A percentile compares a stretch with the other conserved stretches of the same genome.
phyloP scores from a whole-genome alignment of 2,113 vertebrate genomes.

The Cryptoleucopteryx plumbea region DNA sequence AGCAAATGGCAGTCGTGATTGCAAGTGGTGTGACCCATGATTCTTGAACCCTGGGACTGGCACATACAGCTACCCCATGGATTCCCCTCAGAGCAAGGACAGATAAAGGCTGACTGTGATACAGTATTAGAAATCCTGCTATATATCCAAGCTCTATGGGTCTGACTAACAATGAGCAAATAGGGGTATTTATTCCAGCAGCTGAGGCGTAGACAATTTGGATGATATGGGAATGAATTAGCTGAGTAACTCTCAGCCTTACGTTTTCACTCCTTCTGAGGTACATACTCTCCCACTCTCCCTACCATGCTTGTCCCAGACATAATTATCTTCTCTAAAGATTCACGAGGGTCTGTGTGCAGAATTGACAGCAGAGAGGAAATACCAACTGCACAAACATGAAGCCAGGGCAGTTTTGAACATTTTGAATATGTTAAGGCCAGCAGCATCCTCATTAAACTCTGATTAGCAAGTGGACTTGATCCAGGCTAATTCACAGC shows the following conservation, averaged over 20 bases:
- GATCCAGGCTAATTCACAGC: slow-evolving; percentile 72
- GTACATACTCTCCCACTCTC: background rate
- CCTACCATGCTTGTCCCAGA: slow-evolving; percentile 30
- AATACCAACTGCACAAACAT: slow-evolving; percentile 55
- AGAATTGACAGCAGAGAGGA: slow-evolving; percentile 52
- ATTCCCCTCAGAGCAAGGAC: background rate
- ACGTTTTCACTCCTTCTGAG: background rate
- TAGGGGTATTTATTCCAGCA: background rate
- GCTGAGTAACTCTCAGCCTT: slow-evolving; percentile 13
- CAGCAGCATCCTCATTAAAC: slow-evolving; percentile 78
- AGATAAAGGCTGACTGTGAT: background rate
- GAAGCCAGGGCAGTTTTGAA: slow-evolving; percentile 56
- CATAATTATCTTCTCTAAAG: slow-evolving; percentile 62
- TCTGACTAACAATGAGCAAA: background rate
- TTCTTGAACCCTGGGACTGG: background rate
- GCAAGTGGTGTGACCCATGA: background rate
- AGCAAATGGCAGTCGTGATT: background rate
- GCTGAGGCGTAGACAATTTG: slow-evolving; percentile 34
- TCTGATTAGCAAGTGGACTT: slow-evolving; percentile 80
- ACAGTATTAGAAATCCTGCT: slow-evolving; percentile 1
- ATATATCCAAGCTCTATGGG: background rate
- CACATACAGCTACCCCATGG: background rate
- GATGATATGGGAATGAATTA: slow-evolving; percentile 49
- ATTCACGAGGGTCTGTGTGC: background rate
- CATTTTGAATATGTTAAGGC: slow-evolving; percentile 65